phyloP scores from a whole-genome alignment of 64 coral and sea anemone genomes.

The Montipora capricornis region DNA sequence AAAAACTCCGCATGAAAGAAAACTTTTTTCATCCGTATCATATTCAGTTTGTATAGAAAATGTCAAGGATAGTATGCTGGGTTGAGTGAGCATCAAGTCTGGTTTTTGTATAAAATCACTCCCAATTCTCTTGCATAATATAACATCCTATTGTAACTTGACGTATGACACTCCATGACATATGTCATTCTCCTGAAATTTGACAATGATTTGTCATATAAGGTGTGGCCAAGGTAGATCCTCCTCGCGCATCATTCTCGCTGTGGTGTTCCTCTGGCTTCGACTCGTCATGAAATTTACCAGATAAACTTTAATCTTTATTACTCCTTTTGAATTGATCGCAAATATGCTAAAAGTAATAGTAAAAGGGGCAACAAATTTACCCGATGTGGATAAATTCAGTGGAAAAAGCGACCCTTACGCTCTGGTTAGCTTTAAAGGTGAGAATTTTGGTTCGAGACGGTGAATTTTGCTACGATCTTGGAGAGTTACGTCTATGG shows the following conservation, averaged over 20 bases:
- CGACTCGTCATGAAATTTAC: neutral
- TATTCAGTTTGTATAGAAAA: too few species aligned
- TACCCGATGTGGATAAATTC: slow-evolving; percentile 88
- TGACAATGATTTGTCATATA: too few species aligned
- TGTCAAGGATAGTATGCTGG: too few species aligned
- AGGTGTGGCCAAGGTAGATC: neutral
- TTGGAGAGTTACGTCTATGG: neutral
- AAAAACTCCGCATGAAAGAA: too few species aligned
- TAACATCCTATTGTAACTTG: too few species aligned
- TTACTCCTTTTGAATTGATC: too few species aligned
- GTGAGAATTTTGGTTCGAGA: slow-evolving; percentile 22
- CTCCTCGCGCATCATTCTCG: neutral
- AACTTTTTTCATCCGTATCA: too few species aligned
- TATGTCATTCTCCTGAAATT: too few species aligned
- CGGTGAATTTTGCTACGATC: too few species aligned
- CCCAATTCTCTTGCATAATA: too few species aligned
- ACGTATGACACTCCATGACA: neutral
- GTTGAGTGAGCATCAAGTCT: too few species aligned
- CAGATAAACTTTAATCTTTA: neutral
- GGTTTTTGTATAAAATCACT: too few species aligned
- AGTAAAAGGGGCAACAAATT: slow-evolving; percentile 78
- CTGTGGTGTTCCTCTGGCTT: neutral
- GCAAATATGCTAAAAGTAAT: slow-evolving; percentile 79
- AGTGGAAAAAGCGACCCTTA: slow-evolving; percentile 92
- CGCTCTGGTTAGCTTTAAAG: slow-evolving; percentile 85